A percentile compares a stretch with the other conserved stretches of the same genome.
phyloP scores from a whole-genome alignment of 2,797 vertebrate genomes.

The Setipinna tenuifilis region DNA sequence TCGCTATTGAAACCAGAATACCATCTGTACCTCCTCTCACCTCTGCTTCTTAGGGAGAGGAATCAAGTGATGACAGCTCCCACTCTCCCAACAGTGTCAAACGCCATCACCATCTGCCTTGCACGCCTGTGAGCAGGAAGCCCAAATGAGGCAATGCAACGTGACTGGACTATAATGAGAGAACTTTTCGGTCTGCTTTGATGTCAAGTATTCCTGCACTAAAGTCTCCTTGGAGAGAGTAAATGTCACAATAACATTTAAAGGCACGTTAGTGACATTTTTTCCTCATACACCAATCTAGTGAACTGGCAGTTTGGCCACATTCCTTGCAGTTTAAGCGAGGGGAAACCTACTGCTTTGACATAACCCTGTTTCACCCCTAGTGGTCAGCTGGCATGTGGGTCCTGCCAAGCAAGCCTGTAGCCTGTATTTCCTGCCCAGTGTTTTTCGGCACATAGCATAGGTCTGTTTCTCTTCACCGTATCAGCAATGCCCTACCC shows the following conservation, averaged over 20 bases:
- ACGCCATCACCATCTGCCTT: not conserved
- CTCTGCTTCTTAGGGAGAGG: not conserved
- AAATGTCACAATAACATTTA: not conserved
- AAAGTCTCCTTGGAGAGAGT: not conserved
- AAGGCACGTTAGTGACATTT: not conserved
- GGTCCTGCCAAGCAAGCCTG: not conserved
- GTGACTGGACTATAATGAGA: not conserved
- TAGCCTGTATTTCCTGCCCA: not conserved
- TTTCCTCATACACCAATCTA: not conserved
- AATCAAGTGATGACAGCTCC: not conserved
- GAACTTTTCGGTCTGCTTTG: not conserved
- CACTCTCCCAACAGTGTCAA: slow-evolving; percentile 3
- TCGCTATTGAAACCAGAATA: not conserved
- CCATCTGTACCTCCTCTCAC: not conserved
- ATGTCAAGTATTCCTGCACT: not conserved
- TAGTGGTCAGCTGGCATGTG: no score
- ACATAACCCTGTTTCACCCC: not conserved
- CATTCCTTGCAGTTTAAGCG: not conserved
- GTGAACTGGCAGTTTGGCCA: not conserved
- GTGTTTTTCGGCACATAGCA: not conserved
- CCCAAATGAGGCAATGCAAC: not conserved
- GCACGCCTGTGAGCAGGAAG: not conserved
- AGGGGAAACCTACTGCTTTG: not conserved
- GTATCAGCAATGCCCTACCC: not conserved
- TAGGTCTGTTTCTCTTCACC: slow-evolving; percentile 5